Base-by-base conservation (phyloP, 2,797 vertebrate genomes). In the Poecile montanus region DNA sequence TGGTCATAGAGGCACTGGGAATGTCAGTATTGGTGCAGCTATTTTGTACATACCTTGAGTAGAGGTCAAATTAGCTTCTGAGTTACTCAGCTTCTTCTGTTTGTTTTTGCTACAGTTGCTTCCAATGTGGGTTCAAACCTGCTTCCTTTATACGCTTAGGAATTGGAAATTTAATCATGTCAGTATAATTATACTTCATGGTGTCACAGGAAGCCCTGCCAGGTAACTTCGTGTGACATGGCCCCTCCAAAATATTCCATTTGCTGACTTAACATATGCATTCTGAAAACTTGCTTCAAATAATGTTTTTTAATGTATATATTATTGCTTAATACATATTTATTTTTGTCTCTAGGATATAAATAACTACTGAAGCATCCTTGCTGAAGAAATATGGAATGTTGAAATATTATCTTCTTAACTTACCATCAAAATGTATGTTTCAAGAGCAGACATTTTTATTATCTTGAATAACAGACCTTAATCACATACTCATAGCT, bases 121-220 rank as follows among this genome's bases (percentile, higher is more conserved):
- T 92, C 36, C 44, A 88, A 36, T 2, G 11, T 20, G 45, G 20
- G 47, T 61, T 83, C 40, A 50, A 78, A 72, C 63, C 42, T 62
- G 6, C 29, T 19, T 11, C 20, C 21, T 91, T 72, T 68, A 22
- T 78, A 83, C 47, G 26, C 60, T 83, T 72, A 86, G 11, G 58
- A 92, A 81, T 72, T 44, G 11, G n/a, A 92, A 93, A 90, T 91
- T 36, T 83, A 83, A 58, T 75, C 22, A n/a, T 68, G 85, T 94
- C 89, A 82, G 50, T 77, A 36, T 56, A 93, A 91, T 81, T 89
- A 62, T 80, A 68, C 38, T 85, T 65, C 13, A 22, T 4, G 12
- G 50, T 68, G 76, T 89, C 79, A 88, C 34, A 81, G 56, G 54
- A 88, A 50, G 61, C 58, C n/a, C 19, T 47, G 71, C 40, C 61